phyloP scores from a whole-genome alignment of 2,888 invertebrate genomes.

The Argyra leucocephala region DNA sequence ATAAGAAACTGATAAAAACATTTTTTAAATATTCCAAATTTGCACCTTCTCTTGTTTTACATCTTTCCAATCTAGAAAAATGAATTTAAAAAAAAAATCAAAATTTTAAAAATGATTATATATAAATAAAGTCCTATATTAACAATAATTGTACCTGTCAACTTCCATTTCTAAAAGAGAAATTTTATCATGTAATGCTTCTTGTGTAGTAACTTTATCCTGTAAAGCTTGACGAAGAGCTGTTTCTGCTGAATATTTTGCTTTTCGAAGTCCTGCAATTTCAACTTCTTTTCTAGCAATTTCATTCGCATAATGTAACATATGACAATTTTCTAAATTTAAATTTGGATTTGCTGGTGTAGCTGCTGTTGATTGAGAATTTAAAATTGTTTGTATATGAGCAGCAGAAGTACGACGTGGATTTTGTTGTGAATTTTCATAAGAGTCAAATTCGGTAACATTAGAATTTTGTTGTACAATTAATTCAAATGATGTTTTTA shows the following conservation, averaged over 20 bases:
- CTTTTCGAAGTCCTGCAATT: slow-evolving; percentile 59
- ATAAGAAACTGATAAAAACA: slow-evolving; percentile 72
- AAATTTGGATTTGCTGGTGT: slow-evolving; percentile 8
- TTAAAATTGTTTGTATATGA: slow-evolving; percentile 20
- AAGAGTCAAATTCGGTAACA: not conserved
- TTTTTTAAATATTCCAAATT: slow-evolving; percentile 86
- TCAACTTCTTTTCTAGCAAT: slow-evolving; percentile 70
- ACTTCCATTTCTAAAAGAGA: slow-evolving; percentile 54
- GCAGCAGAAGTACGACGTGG: slow-evolving; percentile 10
- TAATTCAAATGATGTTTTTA: slow-evolving; percentile 50
- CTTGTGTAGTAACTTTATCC: slow-evolving; percentile 50
- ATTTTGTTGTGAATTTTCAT: slow-evolving; percentile 11
- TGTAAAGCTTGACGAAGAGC: slow-evolving; percentile 49
- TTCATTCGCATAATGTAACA: slow-evolving; percentile 76
- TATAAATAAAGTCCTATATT: not conserved
- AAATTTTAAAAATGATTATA: not conserved
- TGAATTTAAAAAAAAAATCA: no score
- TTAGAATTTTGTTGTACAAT: slow-evolving; percentile 40
- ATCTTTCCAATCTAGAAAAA: slow-evolving; percentile 56
- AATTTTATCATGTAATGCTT: slow-evolving; percentile 44
- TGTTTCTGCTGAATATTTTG: slow-evolving; percentile 55
- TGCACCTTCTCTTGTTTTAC: slow-evolving; percentile 70
- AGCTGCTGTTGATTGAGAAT: slow-evolving; percentile 23
- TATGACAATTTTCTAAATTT: slow-evolving; percentile 55
- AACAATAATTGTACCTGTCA: slow-evolving; percentile 45